Percentiles rank a stretch among this genome's conserved stretches.
These are phyloP conservation scores for Ursus arctos DNA, from an alignment of 2,113 vertebrate species.

Conservation along the genomic window DNA sequence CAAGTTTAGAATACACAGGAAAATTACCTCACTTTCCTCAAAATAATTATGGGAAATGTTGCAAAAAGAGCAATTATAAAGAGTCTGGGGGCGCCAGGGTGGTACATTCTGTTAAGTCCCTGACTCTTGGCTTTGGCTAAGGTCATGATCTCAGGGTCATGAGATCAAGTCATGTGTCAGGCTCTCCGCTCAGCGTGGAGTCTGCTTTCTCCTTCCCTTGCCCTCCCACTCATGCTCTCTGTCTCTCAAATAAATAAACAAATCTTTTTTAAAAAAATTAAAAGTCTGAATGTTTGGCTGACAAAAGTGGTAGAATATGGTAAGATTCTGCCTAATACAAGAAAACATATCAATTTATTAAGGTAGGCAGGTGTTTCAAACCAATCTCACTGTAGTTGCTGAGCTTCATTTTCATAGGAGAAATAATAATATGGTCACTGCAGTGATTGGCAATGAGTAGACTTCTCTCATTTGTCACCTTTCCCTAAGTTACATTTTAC, in stretches of 20 bases:
- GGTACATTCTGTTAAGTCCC: neutral
- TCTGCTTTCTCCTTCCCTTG: neutral
- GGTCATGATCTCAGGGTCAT: neutral
- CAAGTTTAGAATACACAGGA: neutral
- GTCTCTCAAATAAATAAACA: neutral
- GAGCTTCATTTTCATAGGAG: neutral
- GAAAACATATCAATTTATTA: neutral
- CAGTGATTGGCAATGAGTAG: too few species aligned
- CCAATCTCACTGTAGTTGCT: accelerated
- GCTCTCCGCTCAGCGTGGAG: neutral
- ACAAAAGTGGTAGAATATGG: neutral
- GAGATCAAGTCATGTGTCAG: neutral
- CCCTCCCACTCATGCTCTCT: neutral
- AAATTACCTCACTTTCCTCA: neutral
- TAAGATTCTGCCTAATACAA: neutral
- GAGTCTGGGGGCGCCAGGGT: neutral
- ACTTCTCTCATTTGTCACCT: neutral
- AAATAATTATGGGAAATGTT: neutral
- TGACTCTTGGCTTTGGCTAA: neutral
- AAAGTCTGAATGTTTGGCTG: neutral
- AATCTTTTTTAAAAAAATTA: neutral
- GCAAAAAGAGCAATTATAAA: neutral
- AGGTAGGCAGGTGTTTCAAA: neutral
- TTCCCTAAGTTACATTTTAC: neutral
- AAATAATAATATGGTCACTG: neutral